These are phyloP conservation scores for Hedya salicella DNA, from an alignment of 2,888 invertebrate species.

Conservation along the genomic window DNA sequence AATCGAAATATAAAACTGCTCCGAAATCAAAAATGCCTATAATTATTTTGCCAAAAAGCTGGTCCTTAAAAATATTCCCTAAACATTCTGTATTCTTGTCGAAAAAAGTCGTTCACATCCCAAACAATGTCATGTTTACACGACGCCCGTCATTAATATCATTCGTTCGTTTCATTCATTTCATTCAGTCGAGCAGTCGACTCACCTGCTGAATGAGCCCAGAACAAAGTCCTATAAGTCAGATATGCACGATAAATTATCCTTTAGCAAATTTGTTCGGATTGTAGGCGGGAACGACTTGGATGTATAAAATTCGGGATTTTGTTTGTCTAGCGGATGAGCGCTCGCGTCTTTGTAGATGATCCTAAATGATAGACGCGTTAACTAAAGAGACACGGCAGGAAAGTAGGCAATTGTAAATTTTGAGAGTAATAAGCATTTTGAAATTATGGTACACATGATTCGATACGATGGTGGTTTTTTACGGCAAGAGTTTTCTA, in stretches of 20 bases:
- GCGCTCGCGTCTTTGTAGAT: slow-evolving; percentile 27
- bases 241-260: slow-evolving; percentile 74
- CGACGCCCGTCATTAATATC: slow-evolving; percentile 68
- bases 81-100: not conserved
- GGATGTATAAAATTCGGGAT: slow-evolving; percentile 50
- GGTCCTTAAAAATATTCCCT: not conserved
- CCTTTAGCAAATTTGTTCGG: slow-evolving; percentile 77
- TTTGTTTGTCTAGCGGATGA: slow-evolving; percentile 35
- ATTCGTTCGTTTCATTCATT: slow-evolving; percentile 53
- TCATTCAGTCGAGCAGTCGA: no score
- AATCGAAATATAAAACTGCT: no score
- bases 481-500: no score
- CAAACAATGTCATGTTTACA: slow-evolving; percentile 77
- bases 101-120: slow-evolving; percentile 44
- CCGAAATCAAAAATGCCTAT: no score
- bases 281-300: slow-evolving; percentile 75
- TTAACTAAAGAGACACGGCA: no score
- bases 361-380: slow-evolving; percentile 6
- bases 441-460: no score
- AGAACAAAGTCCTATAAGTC: slow-evolving; percentile 53
- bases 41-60: no score
- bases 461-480: no score
- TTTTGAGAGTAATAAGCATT: no score
- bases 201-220: slow-evolving; percentile 54
- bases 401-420: no score